These are phyloP conservation scores for Callocephalon fimbriatum DNA, from an alignment of 2,113 vertebrate species.

Conservation along the genomic window DNA sequence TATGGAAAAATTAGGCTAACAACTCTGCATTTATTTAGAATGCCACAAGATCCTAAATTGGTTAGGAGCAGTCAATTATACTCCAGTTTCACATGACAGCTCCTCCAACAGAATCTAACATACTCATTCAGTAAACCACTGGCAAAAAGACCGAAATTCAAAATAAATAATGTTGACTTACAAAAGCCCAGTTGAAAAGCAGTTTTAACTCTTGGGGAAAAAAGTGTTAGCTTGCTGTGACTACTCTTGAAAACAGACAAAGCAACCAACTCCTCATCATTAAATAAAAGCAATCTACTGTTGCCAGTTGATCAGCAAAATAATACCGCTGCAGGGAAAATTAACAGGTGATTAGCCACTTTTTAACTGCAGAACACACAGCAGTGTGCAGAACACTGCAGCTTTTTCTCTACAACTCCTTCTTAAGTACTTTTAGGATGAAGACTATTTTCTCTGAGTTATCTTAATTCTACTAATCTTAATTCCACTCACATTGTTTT, in stretches of 20 bases:
- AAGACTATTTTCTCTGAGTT: not conserved
- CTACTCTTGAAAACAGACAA: not conserved
- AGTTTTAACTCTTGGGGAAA: not conserved
- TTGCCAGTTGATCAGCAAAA: not conserved
- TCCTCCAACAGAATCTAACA: not conserved
- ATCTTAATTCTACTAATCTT: not conserved
- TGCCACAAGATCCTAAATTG: not conserved
- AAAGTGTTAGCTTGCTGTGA: not conserved
- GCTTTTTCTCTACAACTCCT: not conserved
- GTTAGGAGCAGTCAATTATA: not conserved
- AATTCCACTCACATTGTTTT: not conserved
- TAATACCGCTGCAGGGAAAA: not conserved
- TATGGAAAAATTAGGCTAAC: not conserved
- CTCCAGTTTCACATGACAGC: not conserved
- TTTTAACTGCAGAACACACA: not conserved
- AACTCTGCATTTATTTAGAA: not conserved
- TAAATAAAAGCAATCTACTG: not conserved
- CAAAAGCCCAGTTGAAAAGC: not conserved
- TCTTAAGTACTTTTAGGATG: not conserved
- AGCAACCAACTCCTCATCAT: not conserved
- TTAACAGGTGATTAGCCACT: not conserved
- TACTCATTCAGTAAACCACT: not conserved
- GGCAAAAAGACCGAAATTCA: not conserved
- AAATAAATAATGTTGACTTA: not conserved
- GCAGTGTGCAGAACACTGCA: not conserved